Evolutionary conservation across 2,797 vertebrate species (phyloP), one percentile per base, ranked within the genome.

Genomic region (Protonibea diacanthus): DNA sequence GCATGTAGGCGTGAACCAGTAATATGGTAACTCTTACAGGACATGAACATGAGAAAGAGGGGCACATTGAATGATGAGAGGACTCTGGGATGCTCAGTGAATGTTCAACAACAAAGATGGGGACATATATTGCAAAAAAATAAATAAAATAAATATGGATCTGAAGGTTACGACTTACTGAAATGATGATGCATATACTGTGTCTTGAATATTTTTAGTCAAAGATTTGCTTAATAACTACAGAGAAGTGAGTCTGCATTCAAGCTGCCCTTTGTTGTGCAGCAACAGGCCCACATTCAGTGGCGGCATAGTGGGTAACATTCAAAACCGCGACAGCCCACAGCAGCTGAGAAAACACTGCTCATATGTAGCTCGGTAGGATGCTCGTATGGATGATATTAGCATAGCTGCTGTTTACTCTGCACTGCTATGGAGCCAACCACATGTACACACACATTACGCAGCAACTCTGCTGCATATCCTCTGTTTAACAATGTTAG

Each of bases 311-410:
- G 67, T 80, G 85, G 86, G 76, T 52, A 85, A 29, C 64, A 8
- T 84, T 76, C 91, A 86, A 87, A 90, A 83, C 86, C 78, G 52
- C 70, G 58, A 84, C 89, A 87, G 88, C 89, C 90, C 88, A 52
- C 92, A 90, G 90, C 94, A 95, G 94, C 94, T 95, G 94, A 93
- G 87, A 94, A 95, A 95, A 95, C 93, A 95, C 78, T 52, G 83
- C 90, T 92, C 88, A 89, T 80, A 88, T 89, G 92, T 85, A 89
- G 91, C 93, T 88, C 79, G 67, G 91, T 92, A 88, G 89, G 89
- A 93, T 86, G 68, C 85, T 92, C 76, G 88, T 90, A 89, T 93
- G 92, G 89, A 88, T 87, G 82, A 80, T 91, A 94, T 95, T 93
- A 95, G 82, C 88, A 80, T 90, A 85, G 88, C 87, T 89, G 86